These are phyloP conservation scores for Vollenhovia emeryi DNA, from an alignment of 1,140 invertebrate genomes.

Conservation along the genomic window DNA sequence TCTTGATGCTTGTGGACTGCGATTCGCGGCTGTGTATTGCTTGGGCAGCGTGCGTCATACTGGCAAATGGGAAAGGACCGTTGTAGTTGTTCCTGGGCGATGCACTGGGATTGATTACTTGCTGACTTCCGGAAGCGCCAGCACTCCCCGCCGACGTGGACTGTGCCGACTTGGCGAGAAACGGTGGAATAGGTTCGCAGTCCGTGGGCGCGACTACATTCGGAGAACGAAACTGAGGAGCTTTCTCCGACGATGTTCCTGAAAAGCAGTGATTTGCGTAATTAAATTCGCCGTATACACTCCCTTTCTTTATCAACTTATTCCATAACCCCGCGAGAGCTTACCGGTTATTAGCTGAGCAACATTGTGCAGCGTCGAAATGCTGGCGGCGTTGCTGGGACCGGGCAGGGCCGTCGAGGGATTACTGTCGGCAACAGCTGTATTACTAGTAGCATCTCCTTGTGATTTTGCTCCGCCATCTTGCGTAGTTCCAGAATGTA, in stretches of 20 bases:
- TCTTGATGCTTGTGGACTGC: conserved; percentile 79
- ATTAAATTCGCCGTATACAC: background rate
- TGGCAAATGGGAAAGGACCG: conserved; percentile 93
- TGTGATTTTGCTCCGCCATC: conserved; percentile 81
- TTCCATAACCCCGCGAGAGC: conserved; percentile 2
- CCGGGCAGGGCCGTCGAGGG: conserved; percentile 80
- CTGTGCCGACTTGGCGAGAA: conserved; percentile 81
- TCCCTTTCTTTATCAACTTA: background rate
- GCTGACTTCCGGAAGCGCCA: conserved; percentile 71
- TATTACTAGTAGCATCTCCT: conserved; percentile 76
- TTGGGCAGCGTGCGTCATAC: conserved; percentile 94
- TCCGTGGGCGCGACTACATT: conserved; percentile 94
- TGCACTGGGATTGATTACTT: conserved; percentile 72
- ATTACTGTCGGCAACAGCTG: conserved; percentile 74
- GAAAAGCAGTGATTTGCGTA: conserved; percentile 65
- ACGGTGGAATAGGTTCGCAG: conserved; percentile 87
- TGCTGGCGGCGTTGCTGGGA: conserved; percentile 81
- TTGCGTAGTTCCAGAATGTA: conserved; percentile 87
- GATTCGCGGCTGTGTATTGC: conserved; percentile 86
- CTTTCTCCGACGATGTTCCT: conserved; percentile 81
- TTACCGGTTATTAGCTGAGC: conserved; percentile 84
- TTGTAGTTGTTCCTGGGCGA: conserved; percentile 85
- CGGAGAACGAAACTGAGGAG: conserved; percentile 90
- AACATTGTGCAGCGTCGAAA: conserved; percentile 82
- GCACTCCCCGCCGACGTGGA: conserved; percentile 75